phyloP scores from a whole-genome alignment of 2,797 vertebrate genomes.

The Rhadinocentrus ornatus region DNA sequence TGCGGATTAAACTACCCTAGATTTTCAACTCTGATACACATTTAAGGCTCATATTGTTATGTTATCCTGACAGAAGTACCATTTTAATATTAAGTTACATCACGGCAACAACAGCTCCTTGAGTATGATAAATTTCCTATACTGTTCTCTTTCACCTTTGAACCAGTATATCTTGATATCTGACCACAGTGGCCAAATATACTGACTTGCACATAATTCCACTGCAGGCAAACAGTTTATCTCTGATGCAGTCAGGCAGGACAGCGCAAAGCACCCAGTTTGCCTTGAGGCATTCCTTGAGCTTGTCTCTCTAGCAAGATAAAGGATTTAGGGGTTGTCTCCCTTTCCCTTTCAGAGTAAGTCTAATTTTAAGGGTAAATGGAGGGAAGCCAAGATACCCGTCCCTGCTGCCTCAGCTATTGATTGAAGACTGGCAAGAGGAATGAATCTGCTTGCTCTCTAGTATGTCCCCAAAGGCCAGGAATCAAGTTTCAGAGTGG shows the following conservation, averaged over 20 bases:
- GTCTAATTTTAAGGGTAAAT: conserved; percentile 70
- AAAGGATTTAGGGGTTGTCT: conserved; percentile 69
- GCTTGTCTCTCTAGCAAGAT: conserved; percentile 68
- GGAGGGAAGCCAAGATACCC: conserved; percentile 51
- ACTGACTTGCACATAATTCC: conserved; percentile 47
- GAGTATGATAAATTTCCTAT: conserved; percentile 2
- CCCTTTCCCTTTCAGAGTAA: conserved; percentile 65
- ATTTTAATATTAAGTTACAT: conserved; percentile 2
- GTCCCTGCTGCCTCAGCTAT: conserved; percentile 60
- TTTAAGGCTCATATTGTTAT: background rate
- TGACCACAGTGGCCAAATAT: conserved; percentile 45
- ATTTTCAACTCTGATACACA: background rate
- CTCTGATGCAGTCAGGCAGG: conserved; percentile 45
- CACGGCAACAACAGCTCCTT: conserved; percentile 16
- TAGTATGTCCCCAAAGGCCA: conserved; percentile 56
- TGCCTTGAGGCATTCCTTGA: conserved; percentile 63
- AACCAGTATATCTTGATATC: conserved; percentile 40
- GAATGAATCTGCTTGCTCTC: conserved; percentile 57
- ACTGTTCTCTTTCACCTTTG: conserved; percentile 34
- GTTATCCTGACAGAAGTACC: background rate
- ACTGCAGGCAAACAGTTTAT: conserved; percentile 55
- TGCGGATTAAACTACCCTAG: background rate
- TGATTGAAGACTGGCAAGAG: conserved; percentile 68
- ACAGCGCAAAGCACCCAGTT: conserved; percentile 50
- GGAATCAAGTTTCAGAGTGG: conserved; percentile 56